Percentiles rank a stretch among this genome's conserved stretches.
phyloP scores from a whole-genome alignment of 2,888 invertebrate species.

The Galerucella pusilla region DNA sequence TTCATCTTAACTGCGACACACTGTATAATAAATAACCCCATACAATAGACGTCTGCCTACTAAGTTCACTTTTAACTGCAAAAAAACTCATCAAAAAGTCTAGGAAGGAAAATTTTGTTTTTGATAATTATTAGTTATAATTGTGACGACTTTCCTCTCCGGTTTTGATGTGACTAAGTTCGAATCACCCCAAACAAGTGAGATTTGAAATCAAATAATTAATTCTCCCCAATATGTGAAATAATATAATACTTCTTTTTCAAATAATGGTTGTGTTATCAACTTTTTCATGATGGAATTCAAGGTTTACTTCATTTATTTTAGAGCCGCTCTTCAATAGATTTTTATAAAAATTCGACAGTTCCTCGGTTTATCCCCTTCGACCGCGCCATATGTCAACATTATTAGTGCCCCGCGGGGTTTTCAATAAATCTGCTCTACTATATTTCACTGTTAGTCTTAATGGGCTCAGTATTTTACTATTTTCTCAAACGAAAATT shows the following conservation, averaged over 20 bases:
- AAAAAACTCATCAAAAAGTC: too few species aligned
- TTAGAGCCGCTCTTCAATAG: slow-evolving; percentile 22
- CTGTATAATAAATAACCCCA: too few species aligned
- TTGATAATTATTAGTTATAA: too few species aligned
- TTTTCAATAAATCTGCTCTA: slow-evolving; percentile 55
- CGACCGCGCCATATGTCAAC: slow-evolving; percentile 54
- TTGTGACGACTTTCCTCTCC: too few species aligned
- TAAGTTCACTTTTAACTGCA: too few species aligned
- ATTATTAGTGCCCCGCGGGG: slow-evolving; percentile 53
- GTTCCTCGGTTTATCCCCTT: slow-evolving; percentile 29
- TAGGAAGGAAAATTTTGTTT: too few species aligned
- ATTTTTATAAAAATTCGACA: slow-evolving; percentile 35
- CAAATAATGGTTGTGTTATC: neutral
- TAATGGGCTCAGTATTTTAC: slow-evolving; percentile 52
- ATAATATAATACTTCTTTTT: neutral
- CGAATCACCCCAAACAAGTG: too few species aligned
- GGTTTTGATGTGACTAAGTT: too few species aligned
- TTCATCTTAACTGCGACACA: too few species aligned
- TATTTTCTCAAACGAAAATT: slow-evolving; percentile 39
- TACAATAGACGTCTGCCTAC: too few species aligned
- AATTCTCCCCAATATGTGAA: too few species aligned
- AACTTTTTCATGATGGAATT: slow-evolving; percentile 12
- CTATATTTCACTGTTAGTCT: slow-evolving; percentile 54
- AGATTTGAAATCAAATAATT: too few species aligned
- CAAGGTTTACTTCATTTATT: slow-evolving; percentile 20